Evolutionary conservation across 2,797 vertebrate genomes (phyloP), one percentile per base, ranked within the genome.

Genomic region (Enteromius argenteus): DNA sequence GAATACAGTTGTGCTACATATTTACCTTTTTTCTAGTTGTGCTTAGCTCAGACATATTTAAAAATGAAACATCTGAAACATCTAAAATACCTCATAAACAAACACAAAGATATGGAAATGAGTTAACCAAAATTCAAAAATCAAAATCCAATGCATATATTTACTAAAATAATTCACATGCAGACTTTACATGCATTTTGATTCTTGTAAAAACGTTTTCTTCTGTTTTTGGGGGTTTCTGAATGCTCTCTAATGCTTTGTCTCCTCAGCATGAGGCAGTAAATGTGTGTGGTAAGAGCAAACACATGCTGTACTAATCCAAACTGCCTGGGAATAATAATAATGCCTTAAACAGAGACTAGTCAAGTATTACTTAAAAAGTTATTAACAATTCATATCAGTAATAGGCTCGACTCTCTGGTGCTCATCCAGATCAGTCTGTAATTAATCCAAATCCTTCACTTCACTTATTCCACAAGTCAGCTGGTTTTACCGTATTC

Each of bases 401-500:
- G 14, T 69, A 64, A 72, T 51, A 67, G 51, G 74, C 51, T 53
- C 3, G 3, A 10, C 35, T 76, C 35, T 49, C 32, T 72, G 76
- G 42, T 73, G 30, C 84, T 81, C 71, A n/a, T 62, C 30, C 39
- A 58, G 49, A 56, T 85, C 37, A 60, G 67, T 23, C 21, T 78
- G 42, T 79, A n/a, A 10, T 60, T 85, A 49, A 85, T 76, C 11
- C 49, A 37, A 62, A 39, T 46, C 37, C 44, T 80, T 74, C 46
- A 64, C 21, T n/a, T 17, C 8, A 39, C n/a, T 44, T 71, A 37
- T 32, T 23, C 23, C 42, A 27, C 77, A 19, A 49, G 21, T 80
- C 75, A 76, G 7, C 44, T 51, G 78, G 86, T 87, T 88, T 89
- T 83, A 9, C 80, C 49, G 42, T 67, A 62, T 86, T 80, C 42